Percentiles rank a stretch among this genome's conserved stretches.
Conservation (phyloP, 2,113 vertebrate species). For the Chloebia gouldiae region DNA sequence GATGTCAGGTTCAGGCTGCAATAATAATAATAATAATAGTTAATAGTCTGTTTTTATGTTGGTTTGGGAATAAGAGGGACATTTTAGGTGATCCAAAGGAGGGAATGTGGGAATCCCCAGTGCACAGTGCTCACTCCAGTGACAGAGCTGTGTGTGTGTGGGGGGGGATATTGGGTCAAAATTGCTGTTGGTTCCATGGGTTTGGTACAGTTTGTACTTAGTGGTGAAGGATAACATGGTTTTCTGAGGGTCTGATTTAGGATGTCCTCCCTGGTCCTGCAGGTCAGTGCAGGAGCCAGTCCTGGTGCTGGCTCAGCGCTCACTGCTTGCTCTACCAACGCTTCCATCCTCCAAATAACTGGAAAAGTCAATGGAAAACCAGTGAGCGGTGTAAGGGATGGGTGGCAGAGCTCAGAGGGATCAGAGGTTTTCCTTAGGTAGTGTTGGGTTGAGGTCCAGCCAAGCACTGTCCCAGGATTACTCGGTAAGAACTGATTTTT, state of each 20-base stretch:
- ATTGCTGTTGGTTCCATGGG: not conserved
- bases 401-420: accelerated
- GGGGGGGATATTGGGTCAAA: not conserved
- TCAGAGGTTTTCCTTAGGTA: not conserved
- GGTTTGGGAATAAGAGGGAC: not conserved
- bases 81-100: not conserved
- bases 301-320: not conserved
- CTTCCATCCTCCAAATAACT: not conserved
- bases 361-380: not conserved
- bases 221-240: accelerated
- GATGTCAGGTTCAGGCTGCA: not conserved
- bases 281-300: not conserved
- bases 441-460: accelerated
- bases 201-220: not conserved
- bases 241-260: not conserved
- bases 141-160: not conserved
- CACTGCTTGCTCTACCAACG: accelerated
- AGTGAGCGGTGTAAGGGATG: not conserved
- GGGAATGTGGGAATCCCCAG: not conserved
- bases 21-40: not conserved
- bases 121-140: accelerated
- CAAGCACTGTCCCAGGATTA: accelerated
- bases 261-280: not conserved
- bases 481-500: accelerated
- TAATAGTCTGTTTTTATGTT: not conserved